Conservation (phyloP, 2,113 vertebrate species). For the Motacilla alba region DNA sequence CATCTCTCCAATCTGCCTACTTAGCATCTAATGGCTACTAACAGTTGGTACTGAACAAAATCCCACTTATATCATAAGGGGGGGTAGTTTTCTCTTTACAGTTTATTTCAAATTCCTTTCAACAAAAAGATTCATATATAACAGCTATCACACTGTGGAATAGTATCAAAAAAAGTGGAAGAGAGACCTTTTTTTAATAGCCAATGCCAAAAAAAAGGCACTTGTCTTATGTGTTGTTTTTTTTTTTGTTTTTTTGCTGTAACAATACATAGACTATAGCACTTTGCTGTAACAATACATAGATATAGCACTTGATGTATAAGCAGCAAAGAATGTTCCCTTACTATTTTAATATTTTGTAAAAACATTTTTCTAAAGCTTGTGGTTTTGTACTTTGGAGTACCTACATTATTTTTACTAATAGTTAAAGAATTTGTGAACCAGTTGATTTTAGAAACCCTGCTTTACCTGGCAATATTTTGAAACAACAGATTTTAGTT, state of each 20-base stretch:
- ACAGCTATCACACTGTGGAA: not conserved
- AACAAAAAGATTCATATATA: not conserved
- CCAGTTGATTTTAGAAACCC: not conserved
- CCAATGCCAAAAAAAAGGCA: not conserved
- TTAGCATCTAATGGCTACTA: constrained; percentile 9
- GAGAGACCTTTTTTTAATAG: not conserved
- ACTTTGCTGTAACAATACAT: not conserved
- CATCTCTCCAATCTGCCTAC: constrained; percentile 49
- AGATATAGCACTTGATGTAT: not conserved
- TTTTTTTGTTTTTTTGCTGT: constrained; percentile 21
- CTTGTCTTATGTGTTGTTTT: not conserved
- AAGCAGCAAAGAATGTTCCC: not conserved
- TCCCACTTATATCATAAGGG: not conserved
- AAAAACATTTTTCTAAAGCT: not conserved
- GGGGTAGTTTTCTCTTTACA: not conserved
- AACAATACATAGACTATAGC: not conserved
- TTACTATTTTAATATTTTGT: not conserved
- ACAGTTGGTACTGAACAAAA: not conserved
- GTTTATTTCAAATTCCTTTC: not conserved
- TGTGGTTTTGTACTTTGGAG: not conserved
- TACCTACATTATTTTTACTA: not conserved
- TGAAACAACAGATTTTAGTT: constrained; percentile 10
- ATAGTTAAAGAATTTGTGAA: not conserved
- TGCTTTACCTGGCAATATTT: constrained; percentile 37
- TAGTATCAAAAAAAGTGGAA: not conserved